Evolutionary conservation across 2,888 invertebrate genomes (phyloP).

Genomic region (Synanthedon formicaeformis): DNA sequence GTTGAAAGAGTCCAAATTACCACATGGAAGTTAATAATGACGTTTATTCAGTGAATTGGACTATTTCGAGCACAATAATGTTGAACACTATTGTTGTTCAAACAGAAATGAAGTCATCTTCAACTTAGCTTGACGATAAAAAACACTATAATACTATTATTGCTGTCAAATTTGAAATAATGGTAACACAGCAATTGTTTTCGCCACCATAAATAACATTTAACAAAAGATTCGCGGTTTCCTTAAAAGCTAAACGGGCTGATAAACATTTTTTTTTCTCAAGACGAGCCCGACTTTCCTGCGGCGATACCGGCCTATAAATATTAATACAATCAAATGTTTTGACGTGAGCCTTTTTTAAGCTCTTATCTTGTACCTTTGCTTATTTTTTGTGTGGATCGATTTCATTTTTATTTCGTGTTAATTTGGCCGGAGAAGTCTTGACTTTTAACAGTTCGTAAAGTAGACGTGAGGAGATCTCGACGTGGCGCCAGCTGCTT

Average conservation of each 20-base stretch:
- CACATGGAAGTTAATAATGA: background rate
- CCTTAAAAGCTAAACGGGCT: slow-evolving; percentile 69
- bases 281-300: slow-evolving; percentile 50
- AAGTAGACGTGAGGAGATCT: slow-evolving; percentile 43
- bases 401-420: slow-evolving; percentile 69
- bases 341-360: slow-evolving; percentile 70
- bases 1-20: no score
- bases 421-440: slow-evolving; percentile 70
- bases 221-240: slow-evolving; percentile 68
- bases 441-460: slow-evolving; percentile 71
- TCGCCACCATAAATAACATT: slow-evolving; percentile 62
- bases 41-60: slow-evolving; percentile 22
- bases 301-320: slow-evolving; percentile 64
- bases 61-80: slow-evolving; percentile 27
- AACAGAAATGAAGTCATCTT: slow-evolving; percentile 42
- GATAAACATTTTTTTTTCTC: slow-evolving; percentile 66
- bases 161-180: slow-evolving; percentile 67
- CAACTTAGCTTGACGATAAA: slow-evolving; percentile 40
- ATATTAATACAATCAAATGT: slow-evolving; percentile 72
- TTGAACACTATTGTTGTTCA: slow-evolving; percentile 29
- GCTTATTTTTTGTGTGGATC: slow-evolving; percentile 61
- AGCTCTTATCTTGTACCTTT: slow-evolving; percentile 65
- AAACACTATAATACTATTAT: slow-evolving; percentile 59
- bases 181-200: slow-evolving; percentile 69
- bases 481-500: slow-evolving; percentile 50